Evolutionary conservation across 2,797 vertebrate genomes (phyloP), one percentile per base, ranked within the genome.

Genomic region (Phoebastria nigripes): DNA sequence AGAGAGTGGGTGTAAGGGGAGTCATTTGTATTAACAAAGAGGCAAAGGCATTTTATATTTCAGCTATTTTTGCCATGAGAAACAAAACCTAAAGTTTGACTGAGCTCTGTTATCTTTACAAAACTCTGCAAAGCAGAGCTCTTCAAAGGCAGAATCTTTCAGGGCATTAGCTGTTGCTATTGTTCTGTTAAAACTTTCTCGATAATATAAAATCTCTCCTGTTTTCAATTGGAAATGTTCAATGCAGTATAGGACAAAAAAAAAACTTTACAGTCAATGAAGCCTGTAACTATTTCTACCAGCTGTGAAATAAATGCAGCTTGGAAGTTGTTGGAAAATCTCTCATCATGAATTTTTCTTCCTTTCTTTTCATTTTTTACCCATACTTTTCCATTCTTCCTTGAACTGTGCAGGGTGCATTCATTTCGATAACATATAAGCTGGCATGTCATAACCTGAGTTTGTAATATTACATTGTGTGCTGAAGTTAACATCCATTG

Each of bases 41-140:
- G 39, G 49, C 24, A 90, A 63, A 78, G 39, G 7, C 21, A 39
- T 93, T 87, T 92, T 74, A n/a, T 83, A 91, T 81, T 91, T 89
- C 77, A 5, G 7, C 56, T 28, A 66, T 66, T 91, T 86, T 81
- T 76, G 35, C 47, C 51, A 25, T 5, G 8, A 62, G 91, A 96
- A 96, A 95, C 92, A 94, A 96, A 94, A 78, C 46, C 44, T 92
- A 2, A 94, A 87, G 83, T 93, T 91, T 87, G 85, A 71, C 82
- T 71, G 77, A 79, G 59, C 54, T 92, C 86, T 95, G 67, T 59
- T 85, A 89, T 93, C 92, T 90, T 77, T 52, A 77, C 37, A 92
- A 85, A 94, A 90, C 58, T 87, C 82, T 80, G 77, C 73, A 90
- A 92, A 90, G 93, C 63, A 66, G 51, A 89, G n/a, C 39, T 91